Evolutionary conservation across 2,797 vertebrate genomes (phyloP).

Genomic region (Austrolebias charrua): DNA sequence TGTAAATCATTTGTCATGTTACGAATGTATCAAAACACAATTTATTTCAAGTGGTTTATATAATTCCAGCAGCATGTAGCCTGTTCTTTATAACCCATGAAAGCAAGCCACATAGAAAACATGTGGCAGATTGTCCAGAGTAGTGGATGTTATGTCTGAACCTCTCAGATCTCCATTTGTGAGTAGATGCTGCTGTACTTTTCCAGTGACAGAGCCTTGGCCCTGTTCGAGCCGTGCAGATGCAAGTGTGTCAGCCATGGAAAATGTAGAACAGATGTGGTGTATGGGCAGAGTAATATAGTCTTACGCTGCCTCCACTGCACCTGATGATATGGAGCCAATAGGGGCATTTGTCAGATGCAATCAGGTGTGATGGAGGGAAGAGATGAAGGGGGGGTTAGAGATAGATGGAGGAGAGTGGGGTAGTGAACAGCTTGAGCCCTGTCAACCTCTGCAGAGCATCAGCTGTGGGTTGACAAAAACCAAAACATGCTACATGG

Average conservation of each 20-base stretch:
- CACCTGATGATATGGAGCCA: constrained; percentile 79
- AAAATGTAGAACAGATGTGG: constrained; percentile 76
- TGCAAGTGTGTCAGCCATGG: constrained; percentile 65
- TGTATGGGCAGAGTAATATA: constrained; percentile 76
- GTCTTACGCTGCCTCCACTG: constrained; percentile 74
- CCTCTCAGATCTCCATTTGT: constrained; percentile 45
- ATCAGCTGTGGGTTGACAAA: constrained; percentile 66
- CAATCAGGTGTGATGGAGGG: constrained; percentile 80
- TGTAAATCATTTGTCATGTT: constrained; percentile 3
- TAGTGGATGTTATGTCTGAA: constrained; percentile 34
- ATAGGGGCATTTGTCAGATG: constrained; percentile 82
- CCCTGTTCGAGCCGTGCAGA: constrained; percentile 52
- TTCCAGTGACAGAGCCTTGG: constrained; percentile 62
- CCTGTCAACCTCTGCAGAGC: constrained; percentile 67
- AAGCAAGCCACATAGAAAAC: neutral
- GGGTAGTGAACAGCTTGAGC: constrained; percentile 65
- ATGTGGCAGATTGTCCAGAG: constrained; percentile 48
- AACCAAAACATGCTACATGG: constrained; percentile 50
- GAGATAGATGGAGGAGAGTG: constrained; percentile 32
- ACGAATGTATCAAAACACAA: neutral
- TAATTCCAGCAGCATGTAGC: neutral
- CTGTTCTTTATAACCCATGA: neutral
- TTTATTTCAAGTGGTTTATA: neutral
- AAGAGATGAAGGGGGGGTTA: constrained; percentile 54
- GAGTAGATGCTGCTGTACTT: constrained; percentile 44